Percentiles rank a stretch among this genome's conserved stretches.
Evolutionary conservation across 2,113 vertebrate genomes (phyloP).

Genomic region (Labeo rohita): DNA sequence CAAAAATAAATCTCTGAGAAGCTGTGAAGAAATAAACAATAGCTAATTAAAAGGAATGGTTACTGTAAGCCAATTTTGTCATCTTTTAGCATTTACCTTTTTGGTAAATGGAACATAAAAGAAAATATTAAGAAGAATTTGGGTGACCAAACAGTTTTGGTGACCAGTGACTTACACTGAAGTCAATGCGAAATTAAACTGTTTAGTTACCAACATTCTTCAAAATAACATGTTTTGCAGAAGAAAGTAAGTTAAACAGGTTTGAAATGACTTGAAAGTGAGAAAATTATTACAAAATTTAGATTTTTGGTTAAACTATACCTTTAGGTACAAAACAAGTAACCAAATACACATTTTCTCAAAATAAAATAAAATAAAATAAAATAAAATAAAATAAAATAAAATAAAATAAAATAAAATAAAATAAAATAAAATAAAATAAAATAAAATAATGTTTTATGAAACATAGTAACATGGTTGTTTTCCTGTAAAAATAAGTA

Average conservation of each 20-base stretch:
- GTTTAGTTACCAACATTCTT: neutral
- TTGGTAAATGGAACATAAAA: neutral
- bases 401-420: neutral
- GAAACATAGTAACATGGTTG: neutral
- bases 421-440: neutral
- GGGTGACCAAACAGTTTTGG: neutral
- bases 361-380: neutral
- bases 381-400: neutral
- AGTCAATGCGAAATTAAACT: no score
- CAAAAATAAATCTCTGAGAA: neutral
- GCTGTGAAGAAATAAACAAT: neutral
- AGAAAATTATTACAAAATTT: neutral
- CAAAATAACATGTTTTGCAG: neutral
- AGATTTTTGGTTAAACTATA: neutral
- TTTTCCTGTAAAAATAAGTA: neutral
- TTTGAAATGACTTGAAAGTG: neutral
- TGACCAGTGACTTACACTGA: no score
- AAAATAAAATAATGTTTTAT: neutral
- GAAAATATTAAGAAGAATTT: neutral
- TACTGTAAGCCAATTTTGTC: neutral
- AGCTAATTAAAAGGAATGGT: neutral
- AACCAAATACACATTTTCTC: neutral
- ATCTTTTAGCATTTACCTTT: neutral
- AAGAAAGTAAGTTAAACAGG: neutral
- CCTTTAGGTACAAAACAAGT: neutral